phyloP scores from a whole-genome alignment of 2,113 vertebrate species.

The Oryzias celebensis region DNA sequence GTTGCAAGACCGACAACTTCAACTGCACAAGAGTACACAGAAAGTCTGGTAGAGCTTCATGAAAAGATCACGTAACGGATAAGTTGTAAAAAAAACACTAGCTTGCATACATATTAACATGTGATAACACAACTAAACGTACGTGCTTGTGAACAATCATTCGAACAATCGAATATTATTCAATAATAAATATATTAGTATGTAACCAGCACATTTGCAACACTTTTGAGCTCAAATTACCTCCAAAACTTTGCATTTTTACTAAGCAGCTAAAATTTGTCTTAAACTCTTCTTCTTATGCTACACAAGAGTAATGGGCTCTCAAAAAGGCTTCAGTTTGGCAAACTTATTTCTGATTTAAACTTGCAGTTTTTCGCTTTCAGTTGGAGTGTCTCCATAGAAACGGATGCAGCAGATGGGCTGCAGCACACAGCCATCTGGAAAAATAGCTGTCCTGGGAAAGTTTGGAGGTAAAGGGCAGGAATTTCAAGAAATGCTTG shows the following conservation, averaged over 20 bases:
- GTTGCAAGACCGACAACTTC: background rate
- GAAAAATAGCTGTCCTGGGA: background rate
- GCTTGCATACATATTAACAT: slow-evolving; percentile 16
- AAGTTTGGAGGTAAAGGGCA: background rate
- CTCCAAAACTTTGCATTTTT: too few species aligned
- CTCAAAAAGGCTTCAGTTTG: too few species aligned
- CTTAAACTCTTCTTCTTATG: too few species aligned
- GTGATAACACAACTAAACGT: slow-evolving; percentile 6
- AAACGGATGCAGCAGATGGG: background rate
- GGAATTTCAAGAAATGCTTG: background rate
- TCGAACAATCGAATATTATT: too few species aligned
- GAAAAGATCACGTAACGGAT: background rate
- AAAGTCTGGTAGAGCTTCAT: background rate
- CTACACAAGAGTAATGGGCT: too few species aligned
- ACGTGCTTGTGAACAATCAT: slow-evolving; percentile 6
- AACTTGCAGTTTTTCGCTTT: background rate
- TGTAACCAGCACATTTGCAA: too few species aligned
- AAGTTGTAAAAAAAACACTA: slow-evolving; percentile 31
- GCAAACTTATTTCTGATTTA: too few species aligned
- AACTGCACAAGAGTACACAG: background rate
- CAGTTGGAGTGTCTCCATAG: background rate
- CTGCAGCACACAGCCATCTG: background rate
- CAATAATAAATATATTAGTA: too few species aligned
- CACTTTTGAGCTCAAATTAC: too few species aligned
- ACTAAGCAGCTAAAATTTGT: too few species aligned